Evolutionary conservation across 2,113 vertebrate species (phyloP).

Genomic region (Otus sunia): DNA sequence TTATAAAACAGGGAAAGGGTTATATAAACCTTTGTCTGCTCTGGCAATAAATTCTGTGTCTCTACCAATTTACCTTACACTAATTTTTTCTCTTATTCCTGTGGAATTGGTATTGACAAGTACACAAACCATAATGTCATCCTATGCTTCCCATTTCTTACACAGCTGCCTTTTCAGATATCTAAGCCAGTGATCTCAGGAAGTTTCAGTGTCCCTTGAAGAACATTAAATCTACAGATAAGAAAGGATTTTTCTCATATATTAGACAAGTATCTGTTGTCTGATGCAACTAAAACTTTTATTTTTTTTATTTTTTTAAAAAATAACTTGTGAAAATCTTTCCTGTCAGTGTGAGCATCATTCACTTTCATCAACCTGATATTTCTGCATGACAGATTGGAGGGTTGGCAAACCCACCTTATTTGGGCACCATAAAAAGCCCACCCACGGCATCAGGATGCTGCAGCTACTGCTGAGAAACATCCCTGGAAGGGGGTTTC

Average conservation of each 20-base stretch:
- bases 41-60: neutral
- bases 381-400: neutral
- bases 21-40: neutral
- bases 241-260: neutral
- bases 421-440: neutral
- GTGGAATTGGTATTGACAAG: neutral
- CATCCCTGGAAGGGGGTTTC: neutral
- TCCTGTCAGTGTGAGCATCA: neutral
- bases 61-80: neutral
- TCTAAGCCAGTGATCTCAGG: neutral
- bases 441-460: neutral
- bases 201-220: neutral
- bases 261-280: neutral
- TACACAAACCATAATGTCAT: neutral
- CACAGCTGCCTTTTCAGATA: neutral
- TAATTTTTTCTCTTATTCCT: neutral
- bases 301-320: neutral
- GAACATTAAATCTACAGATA: neutral
- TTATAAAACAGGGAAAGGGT: neutral
- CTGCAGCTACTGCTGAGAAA: neutral
- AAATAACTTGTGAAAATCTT: neutral
- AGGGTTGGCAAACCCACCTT: accelerated
- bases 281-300: neutral
- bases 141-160: neutral
- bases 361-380: neutral